phyloP scores from a whole-genome alignment of 1,140 invertebrate species.

The Drosophila kohkoa region DNA sequence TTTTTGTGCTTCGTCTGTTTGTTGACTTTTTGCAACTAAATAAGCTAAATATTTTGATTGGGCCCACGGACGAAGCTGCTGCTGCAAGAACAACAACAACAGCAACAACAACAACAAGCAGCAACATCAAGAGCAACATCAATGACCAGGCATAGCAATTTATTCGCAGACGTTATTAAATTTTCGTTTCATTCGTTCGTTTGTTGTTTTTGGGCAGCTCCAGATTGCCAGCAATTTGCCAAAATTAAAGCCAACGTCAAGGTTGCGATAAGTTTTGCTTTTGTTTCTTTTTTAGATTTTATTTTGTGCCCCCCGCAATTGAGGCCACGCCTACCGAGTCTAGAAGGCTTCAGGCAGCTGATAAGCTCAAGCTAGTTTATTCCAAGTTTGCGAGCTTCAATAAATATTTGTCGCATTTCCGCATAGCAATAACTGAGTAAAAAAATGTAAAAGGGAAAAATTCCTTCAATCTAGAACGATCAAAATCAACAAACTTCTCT shows the following conservation, averaged over 20 bases:
- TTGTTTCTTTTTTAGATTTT: constrained; percentile 18
- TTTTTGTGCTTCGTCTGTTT: constrained; percentile 41
- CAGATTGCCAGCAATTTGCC: constrained; percentile 73
- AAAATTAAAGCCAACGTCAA: constrained; percentile 67
- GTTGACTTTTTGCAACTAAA: constrained; percentile 72
- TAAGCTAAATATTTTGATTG: constrained; percentile 81
- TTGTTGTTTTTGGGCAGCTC: constrained; percentile 49
- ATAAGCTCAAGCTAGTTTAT: constrained; percentile 1
- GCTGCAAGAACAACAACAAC: constrained; percentile 29
- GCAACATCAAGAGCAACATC: constrained; percentile 11
- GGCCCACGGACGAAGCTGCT: constrained; percentile 42
- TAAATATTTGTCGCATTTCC: constrained; percentile 1
- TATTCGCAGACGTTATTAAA: constrained; percentile 61
- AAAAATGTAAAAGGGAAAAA: not conserved
- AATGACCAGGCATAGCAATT: constrained; percentile 43
- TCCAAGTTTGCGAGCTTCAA: not conserved
- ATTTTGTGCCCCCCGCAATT: constrained; percentile 23
- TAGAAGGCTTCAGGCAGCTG: not conserved
- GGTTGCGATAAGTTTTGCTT: constrained; percentile 55
- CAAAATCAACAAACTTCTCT: no score
- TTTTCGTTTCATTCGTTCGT: constrained; percentile 21
- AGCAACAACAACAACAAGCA: constrained; percentile 21
- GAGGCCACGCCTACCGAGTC: constrained; percentile 25
- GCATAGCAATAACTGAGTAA: not conserved
- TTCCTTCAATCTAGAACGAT: no score